Base-by-base conservation (phyloP, 2,797 vertebrate genomes). In the Limnodromus scolopaceus region DNA sequence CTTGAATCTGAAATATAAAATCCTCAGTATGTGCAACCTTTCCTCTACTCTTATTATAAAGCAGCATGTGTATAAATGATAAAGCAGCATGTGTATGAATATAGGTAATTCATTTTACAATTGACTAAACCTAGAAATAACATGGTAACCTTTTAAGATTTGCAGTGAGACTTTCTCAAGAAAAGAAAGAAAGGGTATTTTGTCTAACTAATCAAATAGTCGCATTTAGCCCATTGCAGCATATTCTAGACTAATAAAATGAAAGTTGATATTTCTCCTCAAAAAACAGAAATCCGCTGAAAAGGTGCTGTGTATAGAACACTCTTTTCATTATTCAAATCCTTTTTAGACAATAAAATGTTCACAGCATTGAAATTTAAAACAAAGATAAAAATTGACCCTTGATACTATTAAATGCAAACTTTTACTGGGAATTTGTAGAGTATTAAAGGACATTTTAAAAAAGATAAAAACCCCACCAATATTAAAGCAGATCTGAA, bases 31-130 rank as follows among this genome's bases (percentile, higher is more conserved):
- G 30, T 65, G 51, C 78, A 96, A 66, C 58, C 25, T 84, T 92
- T 95, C 32, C 36, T 32, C 32, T 51, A 51, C 13, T 74, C 55
- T 36, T 89, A 17, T 84, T 89, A 57, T 64, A 88, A 91, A 97
- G 19, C 36, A 80, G 61, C 13, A 82, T 65, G 24, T 82, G 28
- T 54, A 58, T 41, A 18, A 84, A 58, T 89, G 75, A 83, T 82
- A 94, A 95, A 79, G 13, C 28, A 96, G 46, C 10, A 84, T 77
- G 23, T 76, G 7, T 55, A 20, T 92, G 76, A 92, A 93, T 84
- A 92, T 19, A 76, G 70, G 20, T 83, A 89, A 93, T 94, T 95
- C 93, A 95, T 96, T 97, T 97, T 91, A 85, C 57, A 88, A 55
- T 89, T 96, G 57, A 70, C 6, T 66, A 74, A 54, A 60, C 64